Conservation (phyloP, 2,113 vertebrate genomes). For the Climacteris rufus region DNA sequence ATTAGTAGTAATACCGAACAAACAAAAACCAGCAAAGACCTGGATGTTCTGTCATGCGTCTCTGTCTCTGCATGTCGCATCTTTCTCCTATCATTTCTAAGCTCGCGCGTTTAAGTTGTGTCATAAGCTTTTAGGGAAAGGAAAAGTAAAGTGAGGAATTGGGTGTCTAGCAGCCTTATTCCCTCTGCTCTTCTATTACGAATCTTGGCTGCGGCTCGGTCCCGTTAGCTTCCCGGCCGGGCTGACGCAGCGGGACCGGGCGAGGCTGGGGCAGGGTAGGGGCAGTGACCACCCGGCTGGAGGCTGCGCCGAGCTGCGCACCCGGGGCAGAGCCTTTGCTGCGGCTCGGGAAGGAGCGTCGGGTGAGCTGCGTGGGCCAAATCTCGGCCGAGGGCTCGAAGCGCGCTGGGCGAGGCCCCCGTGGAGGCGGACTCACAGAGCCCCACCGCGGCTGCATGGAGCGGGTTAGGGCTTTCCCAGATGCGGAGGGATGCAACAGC, state of each 20-base stretch:
- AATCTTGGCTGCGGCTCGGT: neutral
- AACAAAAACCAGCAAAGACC: neutral
- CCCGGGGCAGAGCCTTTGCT: neutral
- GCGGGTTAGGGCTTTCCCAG: neutral
- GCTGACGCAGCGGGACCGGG: neutral
- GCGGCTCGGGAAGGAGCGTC: neutral
- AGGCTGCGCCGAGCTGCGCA: neutral
- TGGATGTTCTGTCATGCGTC: neutral
- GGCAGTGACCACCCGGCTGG: neutral
- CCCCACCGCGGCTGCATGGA: neutral
- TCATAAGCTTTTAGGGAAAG: neutral
- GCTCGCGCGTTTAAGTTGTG: neutral
- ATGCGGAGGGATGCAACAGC: neutral
- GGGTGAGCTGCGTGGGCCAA: neutral
- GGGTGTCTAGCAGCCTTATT: neutral
- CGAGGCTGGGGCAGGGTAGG: neutral
- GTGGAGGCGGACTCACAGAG: neutral
- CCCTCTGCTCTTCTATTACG: neutral
- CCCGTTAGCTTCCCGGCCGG: neutral
- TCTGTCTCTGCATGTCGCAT: neutral
- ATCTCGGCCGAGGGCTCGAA: neutral
- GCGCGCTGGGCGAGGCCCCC: neutral
- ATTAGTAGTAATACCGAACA: neutral
- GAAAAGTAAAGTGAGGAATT: neutral
- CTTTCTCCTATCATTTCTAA: neutral